Conservation (phyloP, 2,888 invertebrate species). For the Hydropsyche betteni region DNA sequence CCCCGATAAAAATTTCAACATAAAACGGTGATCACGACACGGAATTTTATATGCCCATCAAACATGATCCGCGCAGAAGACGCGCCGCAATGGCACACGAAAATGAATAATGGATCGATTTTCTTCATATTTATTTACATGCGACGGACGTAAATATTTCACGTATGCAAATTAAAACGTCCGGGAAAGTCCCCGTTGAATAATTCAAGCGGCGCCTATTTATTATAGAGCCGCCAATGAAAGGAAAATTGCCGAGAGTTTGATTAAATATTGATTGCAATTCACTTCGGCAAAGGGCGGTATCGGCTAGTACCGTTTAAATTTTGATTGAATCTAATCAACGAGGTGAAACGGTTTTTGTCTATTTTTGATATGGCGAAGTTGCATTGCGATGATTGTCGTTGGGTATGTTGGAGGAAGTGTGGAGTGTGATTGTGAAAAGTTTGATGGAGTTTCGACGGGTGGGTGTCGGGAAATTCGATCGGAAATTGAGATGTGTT, state of each 20-base stretch:
- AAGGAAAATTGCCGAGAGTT: slow-evolving; percentile 6
- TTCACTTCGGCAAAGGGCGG: neutral
- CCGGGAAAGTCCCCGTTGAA: slow-evolving; percentile 8
- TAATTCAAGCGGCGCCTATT: slow-evolving; percentile 1
- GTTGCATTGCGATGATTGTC: neutral
- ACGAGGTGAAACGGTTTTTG: neutral
- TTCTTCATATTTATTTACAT: no score
- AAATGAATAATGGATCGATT: no score
- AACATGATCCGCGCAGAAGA: no score
- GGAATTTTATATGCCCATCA: no score
- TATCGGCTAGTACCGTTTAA: slow-evolving; percentile 9
- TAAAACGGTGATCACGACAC: neutral
- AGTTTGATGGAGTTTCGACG: no score
- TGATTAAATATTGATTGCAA: slow-evolving; percentile 26
- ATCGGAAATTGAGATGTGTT: no score
- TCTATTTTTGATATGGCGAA: neutral
- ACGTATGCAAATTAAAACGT: neutral
- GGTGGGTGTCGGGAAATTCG: no score
- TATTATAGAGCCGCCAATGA: neutral
- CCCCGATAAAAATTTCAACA: neutral
- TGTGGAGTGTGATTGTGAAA: no score
- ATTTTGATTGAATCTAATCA: slow-evolving; percentile 4
- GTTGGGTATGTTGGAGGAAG: neutral
- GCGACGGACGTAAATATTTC: no score
- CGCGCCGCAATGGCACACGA: no score